Evolutionary conservation across 1,140 invertebrate species (phyloP).

Genomic region (Cotesia vestalis): DNA sequence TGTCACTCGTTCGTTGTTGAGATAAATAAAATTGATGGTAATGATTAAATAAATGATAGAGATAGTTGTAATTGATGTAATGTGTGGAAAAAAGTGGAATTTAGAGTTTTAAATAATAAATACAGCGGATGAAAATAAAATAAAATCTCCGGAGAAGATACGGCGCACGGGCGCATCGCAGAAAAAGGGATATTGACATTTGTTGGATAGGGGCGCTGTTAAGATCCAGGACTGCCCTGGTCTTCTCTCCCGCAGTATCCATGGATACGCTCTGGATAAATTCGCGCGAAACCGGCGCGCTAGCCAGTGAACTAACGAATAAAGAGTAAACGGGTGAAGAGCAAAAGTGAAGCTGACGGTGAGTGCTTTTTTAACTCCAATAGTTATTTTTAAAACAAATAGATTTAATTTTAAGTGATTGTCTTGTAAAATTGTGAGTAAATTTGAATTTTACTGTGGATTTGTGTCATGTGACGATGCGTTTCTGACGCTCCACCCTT

Average conservation of each 20-base stretch:
- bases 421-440: background rate
- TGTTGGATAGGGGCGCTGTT: slow-evolving; percentile 55
- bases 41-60: background rate
- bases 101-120: background rate
- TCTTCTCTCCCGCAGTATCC: slow-evolving; percentile 49
- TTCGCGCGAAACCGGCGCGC: slow-evolving; percentile 34
- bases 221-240: slow-evolving; percentile 42
- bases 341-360: slow-evolving; percentile 1
- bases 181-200: slow-evolving; percentile 62
- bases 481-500: slow-evolving; percentile 31
- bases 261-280: slow-evolving; percentile 47
- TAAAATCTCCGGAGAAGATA: slow-evolving; percentile 28
- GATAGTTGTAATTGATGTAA: background rate
- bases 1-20: too few relatives aligned
- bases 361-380: slow-evolving; percentile 1
- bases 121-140: slow-evolving; percentile 1
- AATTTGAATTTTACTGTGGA: too few relatives aligned
- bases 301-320: slow-evolving; percentile 11
- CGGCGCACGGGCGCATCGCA: slow-evolving; percentile 49
- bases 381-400: too few relatives aligned
- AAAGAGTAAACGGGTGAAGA: slow-evolving; percentile 20
- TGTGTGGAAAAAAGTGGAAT: background rate
- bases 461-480: background rate
- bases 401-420: background rate
- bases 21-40: background rate